A percentile compares a stretch with the other conserved stretches of the same genome.
These are phyloP conservation scores for Willisornis vidua DNA, from an alignment of 2,113 vertebrate species.

Conservation along the genomic window DNA sequence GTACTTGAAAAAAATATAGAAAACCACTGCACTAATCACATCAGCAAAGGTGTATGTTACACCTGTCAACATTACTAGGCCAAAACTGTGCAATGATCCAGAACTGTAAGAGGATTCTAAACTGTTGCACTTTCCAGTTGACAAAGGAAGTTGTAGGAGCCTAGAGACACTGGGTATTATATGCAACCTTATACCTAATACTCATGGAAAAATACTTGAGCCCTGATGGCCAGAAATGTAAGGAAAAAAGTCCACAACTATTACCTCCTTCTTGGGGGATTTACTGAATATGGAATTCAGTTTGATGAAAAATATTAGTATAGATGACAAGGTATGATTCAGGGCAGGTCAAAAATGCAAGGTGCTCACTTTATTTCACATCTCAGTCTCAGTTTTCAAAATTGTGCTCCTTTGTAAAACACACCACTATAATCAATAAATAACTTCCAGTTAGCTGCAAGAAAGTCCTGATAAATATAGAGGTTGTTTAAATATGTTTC, in stretches of 20 bases:
- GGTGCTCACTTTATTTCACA: neutral
- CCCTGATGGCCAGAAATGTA: neutral
- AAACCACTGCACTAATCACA: neutral
- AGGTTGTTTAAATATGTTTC: neutral
- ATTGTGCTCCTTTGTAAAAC: neutral
- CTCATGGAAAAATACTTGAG: neutral
- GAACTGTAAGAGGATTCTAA: neutral
- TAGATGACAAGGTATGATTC: neutral
- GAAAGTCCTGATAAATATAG: neutral
- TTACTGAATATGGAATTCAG: neutral
- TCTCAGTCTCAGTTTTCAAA: neutral
- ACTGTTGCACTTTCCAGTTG: neutral
- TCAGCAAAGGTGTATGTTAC: neutral
- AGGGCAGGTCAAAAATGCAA: neutral
- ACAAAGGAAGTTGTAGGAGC: neutral
- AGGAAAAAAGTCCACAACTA: neutral
- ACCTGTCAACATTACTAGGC: neutral
- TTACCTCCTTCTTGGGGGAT: neutral
- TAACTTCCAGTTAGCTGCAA: neutral
- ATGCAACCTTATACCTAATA: neutral
- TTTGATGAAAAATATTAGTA: neutral
- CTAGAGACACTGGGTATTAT: neutral
- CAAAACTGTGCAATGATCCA: neutral
- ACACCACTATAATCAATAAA: neutral
- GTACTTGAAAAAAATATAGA: neutral